Evolutionary conservation across 2,113 vertebrate species (phyloP), one percentile per base, ranked within the genome.

Genomic region (Colistium nudipinnis): DNA sequence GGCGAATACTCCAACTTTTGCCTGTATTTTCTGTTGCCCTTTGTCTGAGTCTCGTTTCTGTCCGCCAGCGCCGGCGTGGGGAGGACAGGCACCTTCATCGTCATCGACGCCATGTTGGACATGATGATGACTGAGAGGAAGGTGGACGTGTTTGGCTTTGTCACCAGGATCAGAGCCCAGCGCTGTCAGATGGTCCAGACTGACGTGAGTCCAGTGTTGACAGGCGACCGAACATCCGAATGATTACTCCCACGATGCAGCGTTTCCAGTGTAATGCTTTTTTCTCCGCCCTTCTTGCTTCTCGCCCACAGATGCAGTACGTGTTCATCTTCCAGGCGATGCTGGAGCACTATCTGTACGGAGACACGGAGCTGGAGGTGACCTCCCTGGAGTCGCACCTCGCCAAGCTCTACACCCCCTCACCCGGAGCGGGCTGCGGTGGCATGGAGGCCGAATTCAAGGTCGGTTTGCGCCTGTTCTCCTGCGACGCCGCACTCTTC

Each of bases 111-210:
- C 88, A 99, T 99, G 98, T 90, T 99, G 92, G 98, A 99, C 92
- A 99, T 99, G 98, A 99, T 99, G 97, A 94, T 92, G 0, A 69
- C 94, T 0, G 98, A 99, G 90, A 93, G 93, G 86, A 99, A 98
- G 88, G 98, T 99, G 79, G 97, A 99, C 0, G 97, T 98, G 12
- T 99, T 96, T 9, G 97, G 98, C 53, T 99, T 99, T 2, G 97
- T 99, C 61, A 97, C 97, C 65, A 93, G 97, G 14, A 99, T 99
- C 89, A 89, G 98, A 62, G 98, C 97, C 16, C 98, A 99, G 86
- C 96, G 98, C 86, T 98, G 97, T 91, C 98, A 99, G 93, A 99
- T 99, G 98, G 97, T 99, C 67, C 98, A 99, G 85, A 99, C 97
- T 2, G 98, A 99, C 27, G 97, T 98, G 71, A 94, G 96, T 95